Conservation (phyloP, 2,113 vertebrate genomes). For the Oreocharis arfaki region DNA sequence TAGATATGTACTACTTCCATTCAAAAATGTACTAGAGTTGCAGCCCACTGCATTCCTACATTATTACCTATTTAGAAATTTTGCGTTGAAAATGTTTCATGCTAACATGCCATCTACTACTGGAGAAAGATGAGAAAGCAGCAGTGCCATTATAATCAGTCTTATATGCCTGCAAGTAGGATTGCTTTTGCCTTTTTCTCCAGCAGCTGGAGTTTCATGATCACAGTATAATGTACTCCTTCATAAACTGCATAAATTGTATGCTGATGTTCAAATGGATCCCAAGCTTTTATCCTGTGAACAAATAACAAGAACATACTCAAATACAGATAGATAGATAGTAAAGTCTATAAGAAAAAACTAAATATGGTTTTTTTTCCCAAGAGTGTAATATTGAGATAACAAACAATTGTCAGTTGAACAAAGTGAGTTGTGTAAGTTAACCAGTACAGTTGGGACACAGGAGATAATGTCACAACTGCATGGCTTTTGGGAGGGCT, state of each 20-base stretch:
- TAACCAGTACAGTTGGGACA: background rate
- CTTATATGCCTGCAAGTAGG: constrained; percentile 59
- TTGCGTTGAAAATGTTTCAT: background rate
- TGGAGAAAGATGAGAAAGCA: background rate
- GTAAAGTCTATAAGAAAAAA: background rate
- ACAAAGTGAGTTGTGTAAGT: background rate
- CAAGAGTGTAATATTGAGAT: background rate
- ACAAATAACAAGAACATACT: background rate
- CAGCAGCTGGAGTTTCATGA: constrained; percentile 52
- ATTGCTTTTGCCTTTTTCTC: constrained; percentile 61
- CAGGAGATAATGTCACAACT: background rate
- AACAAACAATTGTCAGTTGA: background rate
- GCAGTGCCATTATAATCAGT: background rate
- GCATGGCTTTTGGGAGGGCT: background rate
- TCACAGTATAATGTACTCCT: constrained; percentile 18
- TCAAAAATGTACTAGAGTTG: background rate
- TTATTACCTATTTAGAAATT: background rate
- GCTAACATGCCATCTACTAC: background rate
- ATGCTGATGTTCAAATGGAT: constrained; percentile 49
- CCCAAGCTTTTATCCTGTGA: constrained; percentile 64
- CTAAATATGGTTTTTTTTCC: background rate
- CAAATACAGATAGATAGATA: background rate
- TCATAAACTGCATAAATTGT: constrained; percentile 60
- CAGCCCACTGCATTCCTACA: background rate
- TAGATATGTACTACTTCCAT: background rate